Evolutionary conservation across 2,797 vertebrate species (phyloP).

Genomic region (Peromyscus eremicus): DNA sequence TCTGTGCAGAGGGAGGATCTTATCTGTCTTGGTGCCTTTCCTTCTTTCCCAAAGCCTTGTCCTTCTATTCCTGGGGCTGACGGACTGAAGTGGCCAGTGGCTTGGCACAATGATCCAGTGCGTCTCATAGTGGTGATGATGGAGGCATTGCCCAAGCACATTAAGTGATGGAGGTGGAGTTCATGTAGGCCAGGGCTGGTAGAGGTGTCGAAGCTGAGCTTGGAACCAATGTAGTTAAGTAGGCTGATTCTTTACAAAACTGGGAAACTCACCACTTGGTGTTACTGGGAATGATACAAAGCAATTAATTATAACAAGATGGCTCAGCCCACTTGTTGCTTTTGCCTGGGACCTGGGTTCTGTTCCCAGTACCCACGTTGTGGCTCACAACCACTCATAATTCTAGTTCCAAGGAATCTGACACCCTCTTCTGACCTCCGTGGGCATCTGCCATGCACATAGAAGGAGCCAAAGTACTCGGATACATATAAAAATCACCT

Average conservation of each 20-base stretch:
- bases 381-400: too few species aligned
- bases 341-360: background rate
- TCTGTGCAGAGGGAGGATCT: background rate
- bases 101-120: background rate
- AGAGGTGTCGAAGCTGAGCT: background rate
- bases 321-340: background rate
- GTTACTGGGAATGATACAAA: background rate
- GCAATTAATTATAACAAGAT: background rate
- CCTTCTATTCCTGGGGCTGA: background rate
- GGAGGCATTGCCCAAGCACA: background rate
- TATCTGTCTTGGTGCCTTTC: background rate
- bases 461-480: too few species aligned
- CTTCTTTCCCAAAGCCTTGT: background rate
- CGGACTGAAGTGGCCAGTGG: background rate
- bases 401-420: background rate
- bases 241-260: background rate
- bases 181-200: background rate
- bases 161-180: background rate
- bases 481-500: background rate
- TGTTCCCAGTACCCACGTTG: too few species aligned
- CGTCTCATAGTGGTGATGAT: background rate
- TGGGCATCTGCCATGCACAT: background rate
- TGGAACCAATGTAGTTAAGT: background rate
- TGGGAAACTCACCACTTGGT: background rate
- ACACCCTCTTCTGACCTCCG: background rate